phyloP scores from a whole-genome alignment of 37 sponge, comb jelly and placozoan species.

The Axinella damicornis region DNA sequence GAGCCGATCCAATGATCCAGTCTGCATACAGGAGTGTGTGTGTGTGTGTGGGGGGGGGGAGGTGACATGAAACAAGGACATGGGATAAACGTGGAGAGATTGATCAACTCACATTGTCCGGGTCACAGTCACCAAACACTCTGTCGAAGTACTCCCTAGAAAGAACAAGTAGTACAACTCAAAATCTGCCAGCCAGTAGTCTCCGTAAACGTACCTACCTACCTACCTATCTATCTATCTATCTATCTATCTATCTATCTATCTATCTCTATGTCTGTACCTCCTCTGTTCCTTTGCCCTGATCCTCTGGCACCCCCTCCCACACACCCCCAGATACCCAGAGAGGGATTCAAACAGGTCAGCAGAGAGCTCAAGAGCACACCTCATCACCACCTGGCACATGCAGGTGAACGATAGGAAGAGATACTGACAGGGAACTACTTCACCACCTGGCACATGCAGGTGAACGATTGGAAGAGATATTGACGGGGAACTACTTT shows the following conservation, averaged over 20 bases:
- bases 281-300: slow-evolving; percentile 20
- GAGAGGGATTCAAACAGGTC: slow-evolving; percentile 31
- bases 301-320: neutral
- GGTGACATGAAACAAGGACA: neutral
- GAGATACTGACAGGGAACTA: too few species aligned
- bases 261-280: too few species aligned
- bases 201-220: too few species aligned
- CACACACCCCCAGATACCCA: slow-evolving; percentile 35
- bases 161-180: too few species aligned
- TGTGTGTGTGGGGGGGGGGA: too few species aligned
- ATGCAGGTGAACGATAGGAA: neutral
- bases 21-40: slow-evolving; percentile 22
- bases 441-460: neutral
- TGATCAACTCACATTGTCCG: slow-evolving; percentile 64
- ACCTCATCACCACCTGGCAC: slow-evolving; percentile 12
- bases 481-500: too few species aligned
- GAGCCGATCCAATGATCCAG: slow-evolving; percentile 48
- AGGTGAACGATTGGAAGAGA: neutral
- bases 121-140: slow-evolving; percentile 60
- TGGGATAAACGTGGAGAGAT: too few species aligned
- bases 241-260: too few species aligned
- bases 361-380: slow-evolving; percentile 3
- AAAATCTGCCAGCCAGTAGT: too few species aligned
- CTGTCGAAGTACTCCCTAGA: slow-evolving; percentile 32
- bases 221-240: too few species aligned